A percentile compares a stretch with the other conserved stretches of the same genome.
phyloP scores from a whole-genome alignment of 2,113 vertebrate species.

The Noctilio leporinus region DNA sequence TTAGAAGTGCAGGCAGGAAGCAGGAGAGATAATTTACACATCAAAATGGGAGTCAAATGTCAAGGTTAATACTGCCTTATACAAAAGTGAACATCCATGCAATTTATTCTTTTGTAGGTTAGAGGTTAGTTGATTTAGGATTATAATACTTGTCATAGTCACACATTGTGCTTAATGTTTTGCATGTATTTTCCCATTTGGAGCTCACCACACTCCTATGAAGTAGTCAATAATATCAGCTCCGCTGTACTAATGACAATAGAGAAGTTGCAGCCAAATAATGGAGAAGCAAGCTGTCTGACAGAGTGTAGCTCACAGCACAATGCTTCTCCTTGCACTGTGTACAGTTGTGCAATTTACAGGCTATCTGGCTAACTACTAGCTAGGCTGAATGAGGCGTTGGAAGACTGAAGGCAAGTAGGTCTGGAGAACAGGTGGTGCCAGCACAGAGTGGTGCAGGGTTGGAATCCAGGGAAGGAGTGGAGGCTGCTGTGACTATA shows the following conservation, averaged over 20 bases:
- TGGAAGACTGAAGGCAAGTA: not conserved
- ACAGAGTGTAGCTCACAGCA: not conserved
- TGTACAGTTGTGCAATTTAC: too few relatives aligned
- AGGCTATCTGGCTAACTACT: not conserved
- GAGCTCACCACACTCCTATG: not conserved
- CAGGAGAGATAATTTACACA: not conserved
- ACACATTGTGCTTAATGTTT: not conserved
- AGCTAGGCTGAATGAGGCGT: not conserved
- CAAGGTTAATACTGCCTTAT: not conserved
- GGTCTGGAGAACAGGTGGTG: not conserved
- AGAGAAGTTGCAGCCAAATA: not conserved
- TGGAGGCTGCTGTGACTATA: accelerated
- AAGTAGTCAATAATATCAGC: not conserved
- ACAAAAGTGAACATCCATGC: not conserved
- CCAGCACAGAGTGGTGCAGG: not conserved
- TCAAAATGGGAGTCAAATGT: not conserved
- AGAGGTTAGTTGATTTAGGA: not conserved
- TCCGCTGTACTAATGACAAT: not conserved
- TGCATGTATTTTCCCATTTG: not conserved
- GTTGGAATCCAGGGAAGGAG: accelerated
- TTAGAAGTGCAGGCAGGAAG: not conserved
- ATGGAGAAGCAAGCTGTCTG: not conserved
- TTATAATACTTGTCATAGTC: not conserved
- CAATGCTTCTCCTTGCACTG: not conserved
- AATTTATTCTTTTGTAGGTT: not conserved